phyloP scores from a whole-genome alignment of 92 coral and sea anemone species.

The Epizoanthus rinbou region DNA sequence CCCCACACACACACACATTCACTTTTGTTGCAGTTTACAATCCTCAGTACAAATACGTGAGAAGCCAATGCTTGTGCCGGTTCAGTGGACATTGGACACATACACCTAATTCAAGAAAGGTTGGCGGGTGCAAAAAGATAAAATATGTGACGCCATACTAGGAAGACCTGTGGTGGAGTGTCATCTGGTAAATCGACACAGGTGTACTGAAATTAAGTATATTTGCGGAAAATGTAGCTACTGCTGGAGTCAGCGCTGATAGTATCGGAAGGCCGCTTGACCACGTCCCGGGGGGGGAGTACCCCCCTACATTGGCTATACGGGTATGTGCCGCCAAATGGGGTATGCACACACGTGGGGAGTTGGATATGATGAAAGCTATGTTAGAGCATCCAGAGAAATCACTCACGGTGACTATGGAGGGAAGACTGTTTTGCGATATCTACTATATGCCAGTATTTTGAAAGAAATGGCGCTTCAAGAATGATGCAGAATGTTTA shows the following conservation, averaged over 20 bases:
- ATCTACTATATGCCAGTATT: constrained; percentile 44
- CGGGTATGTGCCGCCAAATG: too few species aligned
- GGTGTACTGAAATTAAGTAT: constrained; percentile 13
- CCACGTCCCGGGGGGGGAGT: too few species aligned
- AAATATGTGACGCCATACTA: not conserved
- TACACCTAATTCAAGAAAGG: too few species aligned
- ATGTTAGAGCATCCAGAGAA: constrained; percentile 52
- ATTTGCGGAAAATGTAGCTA: not conserved
- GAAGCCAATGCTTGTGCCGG: too few species aligned
- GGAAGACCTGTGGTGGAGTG: constrained; percentile 18
- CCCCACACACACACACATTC: too few species aligned
- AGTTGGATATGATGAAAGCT: constrained; percentile 45
- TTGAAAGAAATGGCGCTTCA: constrained; percentile 44
- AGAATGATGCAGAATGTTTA: constrained; percentile 10
- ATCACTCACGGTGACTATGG: constrained; percentile 7
- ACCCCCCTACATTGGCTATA: too few species aligned
- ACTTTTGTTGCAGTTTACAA: too few species aligned
- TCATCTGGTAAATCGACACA: constrained; percentile 3
- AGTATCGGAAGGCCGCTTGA: constrained; percentile 42
- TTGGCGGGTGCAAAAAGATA: too few species aligned
- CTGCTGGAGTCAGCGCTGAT: constrained; percentile 15
- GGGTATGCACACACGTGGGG: constrained; percentile 55
- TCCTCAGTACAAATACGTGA: too few species aligned
- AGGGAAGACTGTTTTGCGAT: constrained; percentile 27
- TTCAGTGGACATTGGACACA: too few species aligned